Base-by-base conservation (phyloP, 2,113 vertebrate genomes). In the Mionectes macconnelli region DNA sequence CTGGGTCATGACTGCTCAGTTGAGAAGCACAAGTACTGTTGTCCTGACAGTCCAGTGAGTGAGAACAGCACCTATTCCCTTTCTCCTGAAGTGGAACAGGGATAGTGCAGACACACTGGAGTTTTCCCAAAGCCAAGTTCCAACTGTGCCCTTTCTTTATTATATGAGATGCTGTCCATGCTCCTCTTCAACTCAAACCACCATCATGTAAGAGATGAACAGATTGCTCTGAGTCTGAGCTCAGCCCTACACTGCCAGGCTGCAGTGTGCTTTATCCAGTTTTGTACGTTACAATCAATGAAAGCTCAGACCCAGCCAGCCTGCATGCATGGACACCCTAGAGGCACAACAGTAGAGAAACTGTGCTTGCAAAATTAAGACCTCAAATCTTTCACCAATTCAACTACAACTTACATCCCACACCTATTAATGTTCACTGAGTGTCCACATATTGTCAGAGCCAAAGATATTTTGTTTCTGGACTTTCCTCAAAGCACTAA, bases 201-300 rank as follows among this genome's bases (percentile, higher is more conserved):
- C 19, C 24, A 87, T 40, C 53, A 85, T 0, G 0, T 12, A 9
- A 50, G 40, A 57, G 11, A 70, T 37, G 28, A 79, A 68, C 23
- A 0, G 0, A 52, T 28, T 0, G 1, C 62, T 44, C 53, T 2
- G 10, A 78, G n/a, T 11, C 45, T 0, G 0, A 42, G 44, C 40
- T 64, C 30, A 42, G 66, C 23, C 21, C 22, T 9, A 18, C 15
- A 6, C n/a, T 44, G 33, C 78, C 30, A 84, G 55, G 52, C 14
- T 75, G 42, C 64, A 49, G 25, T 21, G 33, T 6, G 8, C 30
- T 70, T 49, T 42, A 78, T 8, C 18, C 47, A 28, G n/a, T 40
- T 83, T 37, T 62, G 22, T 27, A 63, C 27, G 17, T 47, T 40
- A 59, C 2, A 5, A 21, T 44, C 59, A 45, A 10, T 16, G 23